Evolutionary conservation across 2,113 vertebrate genomes (phyloP).

Genomic region (Atlantisia rogersi): DNA sequence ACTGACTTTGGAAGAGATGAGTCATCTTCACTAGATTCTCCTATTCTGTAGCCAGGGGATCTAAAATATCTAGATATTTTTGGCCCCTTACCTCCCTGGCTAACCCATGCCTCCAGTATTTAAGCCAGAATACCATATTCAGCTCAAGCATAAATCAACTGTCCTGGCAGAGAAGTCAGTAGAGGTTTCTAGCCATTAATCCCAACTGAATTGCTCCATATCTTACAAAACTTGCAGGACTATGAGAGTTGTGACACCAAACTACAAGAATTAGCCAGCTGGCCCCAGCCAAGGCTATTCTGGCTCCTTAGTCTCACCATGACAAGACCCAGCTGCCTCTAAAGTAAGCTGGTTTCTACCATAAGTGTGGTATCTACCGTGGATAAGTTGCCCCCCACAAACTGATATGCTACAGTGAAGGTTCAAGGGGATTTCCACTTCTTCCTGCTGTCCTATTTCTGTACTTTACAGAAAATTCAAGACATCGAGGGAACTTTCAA

Average conservation of each 20-base stretch:
- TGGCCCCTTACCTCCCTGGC: not conserved
- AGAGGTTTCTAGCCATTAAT: slow-evolving; percentile 25
- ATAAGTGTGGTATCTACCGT: not conserved
- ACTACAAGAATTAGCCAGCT: not conserved
- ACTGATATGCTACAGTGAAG: not conserved
- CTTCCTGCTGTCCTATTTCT: slow-evolving; percentile 1
- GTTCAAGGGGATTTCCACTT: not conserved
- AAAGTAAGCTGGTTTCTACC: not conserved
- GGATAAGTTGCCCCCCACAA: not conserved
- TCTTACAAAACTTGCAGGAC: not conserved
- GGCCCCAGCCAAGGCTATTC: not conserved
- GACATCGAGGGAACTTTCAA: slow-evolving; percentile 56
- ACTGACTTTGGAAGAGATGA: not conserved
- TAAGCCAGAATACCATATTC: not conserved
- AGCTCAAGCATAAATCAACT: slow-evolving; percentile 7
- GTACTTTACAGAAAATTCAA: slow-evolving; percentile 3
- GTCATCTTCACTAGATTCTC: not conserved
- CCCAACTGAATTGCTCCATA: slow-evolving; percentile 10
- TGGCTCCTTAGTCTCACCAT: not conserved
- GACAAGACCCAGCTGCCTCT: not conserved
- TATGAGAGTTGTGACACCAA: not conserved
- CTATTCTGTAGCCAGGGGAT: not conserved
- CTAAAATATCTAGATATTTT: not conserved
- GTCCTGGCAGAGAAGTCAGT: not conserved
- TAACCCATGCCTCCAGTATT: slow-evolving; percentile 5